phyloP scores from a whole-genome alignment of 1,140 invertebrate species.

The Proctacanthus coquilletti region DNA sequence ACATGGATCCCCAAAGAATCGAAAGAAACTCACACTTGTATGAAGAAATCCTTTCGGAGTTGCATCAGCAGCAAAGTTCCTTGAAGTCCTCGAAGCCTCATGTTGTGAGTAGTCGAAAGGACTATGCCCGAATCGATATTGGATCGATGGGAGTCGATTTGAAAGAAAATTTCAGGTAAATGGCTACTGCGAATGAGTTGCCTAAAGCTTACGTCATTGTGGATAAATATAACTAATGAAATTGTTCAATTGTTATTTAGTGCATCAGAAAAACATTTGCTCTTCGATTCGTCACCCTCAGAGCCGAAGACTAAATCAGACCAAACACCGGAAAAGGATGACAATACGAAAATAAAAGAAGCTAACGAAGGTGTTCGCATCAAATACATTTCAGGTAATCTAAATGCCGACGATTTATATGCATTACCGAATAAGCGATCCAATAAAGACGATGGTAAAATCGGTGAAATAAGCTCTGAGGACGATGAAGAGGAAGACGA shows the following conservation, averaged over 20 bases:
- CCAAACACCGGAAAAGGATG: conserved; percentile 34
- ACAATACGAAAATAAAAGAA: conserved; percentile 30
- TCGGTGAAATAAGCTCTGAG: conserved; percentile 25
- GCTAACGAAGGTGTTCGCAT: conserved; percentile 37
- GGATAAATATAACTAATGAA: background rate
- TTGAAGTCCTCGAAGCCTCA: conserved; percentile 28
- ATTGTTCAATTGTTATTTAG: conserved; percentile 26
- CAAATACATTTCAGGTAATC: conserved; percentile 47
- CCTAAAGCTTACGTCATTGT: background rate
- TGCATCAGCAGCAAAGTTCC: conserved; percentile 23
- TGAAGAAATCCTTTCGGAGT: conserved; percentile 8
- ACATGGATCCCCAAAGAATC: conserved; percentile 50
- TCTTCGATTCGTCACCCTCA: conserved; percentile 32
- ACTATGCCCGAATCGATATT: conserved; percentile 48
- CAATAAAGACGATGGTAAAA: conserved; percentile 28
- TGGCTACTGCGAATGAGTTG: background rate
- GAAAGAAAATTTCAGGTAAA: conserved; percentile 14
- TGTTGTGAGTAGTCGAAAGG: conserved; percentile 28
- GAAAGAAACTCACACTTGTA: conserved; percentile 8
- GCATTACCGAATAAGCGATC: conserved; percentile 48
- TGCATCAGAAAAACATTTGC: conserved; percentile 28
- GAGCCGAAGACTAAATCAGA: conserved; percentile 34
- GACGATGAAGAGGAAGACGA: conserved; percentile 32
- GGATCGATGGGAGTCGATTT: conserved; percentile 57
- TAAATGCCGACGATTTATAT: conserved; percentile 54